phyloP scores from a whole-genome alignment of 2,113 vertebrate species.

The Melanerpes aurifrons region DNA sequence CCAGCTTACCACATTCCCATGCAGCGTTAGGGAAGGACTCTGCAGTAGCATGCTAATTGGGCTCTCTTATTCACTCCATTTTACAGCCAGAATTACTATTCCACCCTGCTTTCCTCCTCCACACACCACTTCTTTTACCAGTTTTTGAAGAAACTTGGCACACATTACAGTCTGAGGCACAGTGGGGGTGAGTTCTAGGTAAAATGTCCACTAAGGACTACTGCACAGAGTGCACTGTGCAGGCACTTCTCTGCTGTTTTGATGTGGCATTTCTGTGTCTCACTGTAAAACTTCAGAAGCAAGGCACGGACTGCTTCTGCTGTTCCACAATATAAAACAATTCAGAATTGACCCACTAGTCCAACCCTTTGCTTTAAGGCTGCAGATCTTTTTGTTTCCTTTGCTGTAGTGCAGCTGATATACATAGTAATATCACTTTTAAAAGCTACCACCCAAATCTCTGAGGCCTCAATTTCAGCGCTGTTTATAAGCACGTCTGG shows the following conservation, averaged over 20 bases:
- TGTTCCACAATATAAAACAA: not conserved
- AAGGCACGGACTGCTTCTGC: not conserved
- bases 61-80: not conserved
- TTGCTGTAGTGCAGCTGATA: not conserved
- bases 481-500: not conserved
- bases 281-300: not conserved
- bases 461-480: not conserved
- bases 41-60: not conserved
- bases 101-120: not conserved
- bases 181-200: not conserved
- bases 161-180: not conserved
- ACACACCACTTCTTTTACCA: not conserved
- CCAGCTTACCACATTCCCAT: accelerated
- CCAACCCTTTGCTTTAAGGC: not conserved
- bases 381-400: not conserved
- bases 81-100: not conserved
- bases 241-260: not conserved
- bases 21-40: not conserved
- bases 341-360: not conserved
- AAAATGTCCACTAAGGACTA: not conserved
- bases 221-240: not conserved
- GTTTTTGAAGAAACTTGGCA: not conserved
- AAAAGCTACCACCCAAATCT: not conserved
- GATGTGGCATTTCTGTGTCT: not conserved
- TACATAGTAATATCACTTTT: not conserved